Evolutionary conservation across 2,797 vertebrate species (phyloP), one percentile per base, ranked within the genome.

Genomic region (Oryzias sinensis): DNA sequence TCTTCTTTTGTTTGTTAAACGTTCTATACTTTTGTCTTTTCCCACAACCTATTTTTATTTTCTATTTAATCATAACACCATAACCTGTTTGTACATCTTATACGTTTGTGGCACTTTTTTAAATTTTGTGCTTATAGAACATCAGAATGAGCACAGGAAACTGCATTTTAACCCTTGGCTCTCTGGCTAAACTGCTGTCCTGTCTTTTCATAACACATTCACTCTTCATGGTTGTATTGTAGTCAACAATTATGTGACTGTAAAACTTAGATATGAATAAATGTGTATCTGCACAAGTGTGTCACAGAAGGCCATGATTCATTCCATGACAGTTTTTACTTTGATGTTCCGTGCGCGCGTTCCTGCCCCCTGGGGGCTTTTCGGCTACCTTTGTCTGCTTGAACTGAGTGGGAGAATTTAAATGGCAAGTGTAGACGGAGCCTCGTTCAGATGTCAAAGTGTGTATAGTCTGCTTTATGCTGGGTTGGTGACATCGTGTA

Each of bases 311-410:
- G 8, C 43, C 53, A 20, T 64, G 51, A 79, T 80, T 81, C 65
- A 81, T 79, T 79, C 71, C 53, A 5, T 45, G 70, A 72, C 46
- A 18, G 62, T 63, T 59, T 14, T 59, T 29, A 9, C 55, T 85
- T 81, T 84, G 84, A 82, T 80, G 78, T 77, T 83, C 53, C 9
- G 51, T 22, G 60, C 65, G 68, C 59, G 74, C 75, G 76, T 70
- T 72, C 68, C 54, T 65, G 64, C 18, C 72, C 61, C 68, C 76
- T 70, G 9, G 48, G 76, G 72, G 50, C 33, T 78, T 73, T 58
- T 27, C 9, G 45, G 44, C 43, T 40, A 62, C 55, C n/a, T 60
- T 50, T 63, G 59, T 43, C 49, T 64, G 63, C 68, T 58, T 69
- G 49, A 70, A 72, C 48, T 46, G 62, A 70, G 64, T 24, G 43